Evolutionary conservation across 2,113 vertebrate species (phyloP), one percentile per base, ranked within the genome.

Genomic region (Forbesichthys agassizii): DNA sequence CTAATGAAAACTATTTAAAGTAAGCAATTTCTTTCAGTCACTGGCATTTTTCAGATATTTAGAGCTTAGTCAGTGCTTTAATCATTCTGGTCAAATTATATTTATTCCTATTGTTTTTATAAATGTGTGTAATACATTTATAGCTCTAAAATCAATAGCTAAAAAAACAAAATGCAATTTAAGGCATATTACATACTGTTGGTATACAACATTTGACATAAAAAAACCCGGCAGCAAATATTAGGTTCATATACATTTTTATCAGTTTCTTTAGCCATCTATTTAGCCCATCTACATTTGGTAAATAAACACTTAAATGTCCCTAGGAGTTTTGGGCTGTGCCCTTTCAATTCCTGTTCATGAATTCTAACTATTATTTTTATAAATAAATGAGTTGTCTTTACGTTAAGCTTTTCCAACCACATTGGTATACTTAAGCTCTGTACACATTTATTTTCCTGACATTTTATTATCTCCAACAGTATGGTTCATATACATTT

Each of bases 131-230:
- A 27, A 27, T 27, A 27, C 27, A 27, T 48, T 61, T 33, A 55
- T 78, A 79, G 61, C 73, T 67, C 47, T 70, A 71, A 78, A 86
- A 82, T 90, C 79, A 85, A 81, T 86, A 68, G 10, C 6, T 14
- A 73, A 60, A 56, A 64, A 79, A 69, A 76, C 61, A 12, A 81
- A 83, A 83, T 77, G 66, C 84, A 18, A 63, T 64, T 69, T 60
- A 48, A 67, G 56, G 71, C 48, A 0, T 42, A 11, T 18, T 55
- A 62, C 54, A 76, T 71, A 64, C 64, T 74, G 52, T 52, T 68
- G 48, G 2, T 4, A 61, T 58, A 64, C 9, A 9, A 48, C 57
- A 69, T 65, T 48, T 36, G 5, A 71, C 64, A 52, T 12, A n/a
- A 18, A 67, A 18, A 67, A 68, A 70, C 9, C 0, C 64, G 3